phyloP scores from a whole-genome alignment of 2,888 invertebrate species.

The Cacoxenus indagator region DNA sequence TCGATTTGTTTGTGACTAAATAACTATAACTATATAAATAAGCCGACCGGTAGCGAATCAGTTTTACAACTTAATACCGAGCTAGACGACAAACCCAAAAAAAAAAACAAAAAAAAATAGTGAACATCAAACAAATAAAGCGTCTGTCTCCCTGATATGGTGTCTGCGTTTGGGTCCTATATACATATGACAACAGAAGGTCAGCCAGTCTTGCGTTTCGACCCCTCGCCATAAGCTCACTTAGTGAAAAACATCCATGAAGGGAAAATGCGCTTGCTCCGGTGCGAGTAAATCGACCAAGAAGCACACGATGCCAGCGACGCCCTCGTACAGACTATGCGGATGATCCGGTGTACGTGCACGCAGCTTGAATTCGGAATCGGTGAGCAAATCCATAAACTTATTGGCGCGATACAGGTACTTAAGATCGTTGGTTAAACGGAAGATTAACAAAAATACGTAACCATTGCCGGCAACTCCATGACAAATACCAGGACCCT shows the following conservation, averaged over 20 bases:
- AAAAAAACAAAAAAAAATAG: background rate
- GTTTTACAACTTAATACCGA: no score
- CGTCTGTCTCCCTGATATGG: conserved; percentile 35
- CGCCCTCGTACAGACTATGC: conserved; percentile 86
- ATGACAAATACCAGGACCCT: conserved; percentile 92
- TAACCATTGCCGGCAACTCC: conserved; percentile 89
- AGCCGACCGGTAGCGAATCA: no score
- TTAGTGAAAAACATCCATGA: conserved; percentile 78
- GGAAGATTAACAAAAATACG: conserved; percentile 81
- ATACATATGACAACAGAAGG: background rate
- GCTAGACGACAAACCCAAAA: no score
- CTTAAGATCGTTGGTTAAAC: conserved; percentile 79
- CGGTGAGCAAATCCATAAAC: conserved; percentile 83
- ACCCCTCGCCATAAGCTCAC: no score
- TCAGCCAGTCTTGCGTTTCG: background rate
- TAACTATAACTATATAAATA: background rate
- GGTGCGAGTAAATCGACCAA: conserved; percentile 83
- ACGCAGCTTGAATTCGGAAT: conserved; percentile 76
- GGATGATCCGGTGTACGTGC: conserved; percentile 86
- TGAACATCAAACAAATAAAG: background rate
- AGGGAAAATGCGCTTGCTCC: conserved; percentile 83
- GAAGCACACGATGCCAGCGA: conserved; percentile 88
- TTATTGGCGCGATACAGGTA: conserved; percentile 81
- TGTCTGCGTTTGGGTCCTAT: background rate
- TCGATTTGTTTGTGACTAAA: background rate